These are phyloP conservation scores for Anguilla obscura DNA, from an alignment of 2,797 vertebrate genomes.

Conservation along the genomic window DNA sequence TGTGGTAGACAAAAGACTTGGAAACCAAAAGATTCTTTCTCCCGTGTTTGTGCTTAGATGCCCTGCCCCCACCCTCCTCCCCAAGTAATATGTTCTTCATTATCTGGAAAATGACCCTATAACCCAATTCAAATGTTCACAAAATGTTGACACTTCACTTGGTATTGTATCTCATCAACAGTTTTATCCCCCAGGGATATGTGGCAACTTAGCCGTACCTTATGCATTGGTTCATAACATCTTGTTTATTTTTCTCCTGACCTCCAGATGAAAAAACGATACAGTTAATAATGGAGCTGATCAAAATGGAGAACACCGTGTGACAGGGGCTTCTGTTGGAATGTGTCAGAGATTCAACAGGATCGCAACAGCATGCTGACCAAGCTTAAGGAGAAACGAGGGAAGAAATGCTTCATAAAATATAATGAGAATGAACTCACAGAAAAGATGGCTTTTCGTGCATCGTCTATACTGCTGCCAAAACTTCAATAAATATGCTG, in stretches of 20 bases:
- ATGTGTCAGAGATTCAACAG: neutral
- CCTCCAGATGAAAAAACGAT: slow-evolving; percentile 86
- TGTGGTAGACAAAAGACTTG: neutral
- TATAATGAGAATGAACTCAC: neutral
- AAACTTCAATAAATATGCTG: slow-evolving; percentile 45
- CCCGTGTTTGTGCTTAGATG: neutral
- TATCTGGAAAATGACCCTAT: neutral
- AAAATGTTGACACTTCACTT: neutral
- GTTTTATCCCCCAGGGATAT: neutral
- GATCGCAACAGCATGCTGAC: neutral
- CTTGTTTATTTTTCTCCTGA: slow-evolving; percentile 29
- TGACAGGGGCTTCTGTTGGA: slow-evolving; percentile 41
- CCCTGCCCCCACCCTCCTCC: neutral
- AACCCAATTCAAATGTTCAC: neutral
- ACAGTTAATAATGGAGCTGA: slow-evolving; percentile 87
- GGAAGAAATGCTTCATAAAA: neutral
- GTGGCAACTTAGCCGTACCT: neutral
- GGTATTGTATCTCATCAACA: neutral
- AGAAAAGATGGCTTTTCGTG: slow-evolving; percentile 8
- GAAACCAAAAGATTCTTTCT: neutral
- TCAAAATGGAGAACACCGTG: slow-evolving; percentile 77
- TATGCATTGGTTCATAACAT: slow-evolving; percentile 7
- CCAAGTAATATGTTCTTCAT: neutral
- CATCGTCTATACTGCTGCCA: slow-evolving; percentile 32
- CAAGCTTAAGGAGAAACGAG: slow-evolving; percentile 7